Conservation (phyloP, 2,888 invertebrate genomes). For the Leptopilina syphax region DNA sequence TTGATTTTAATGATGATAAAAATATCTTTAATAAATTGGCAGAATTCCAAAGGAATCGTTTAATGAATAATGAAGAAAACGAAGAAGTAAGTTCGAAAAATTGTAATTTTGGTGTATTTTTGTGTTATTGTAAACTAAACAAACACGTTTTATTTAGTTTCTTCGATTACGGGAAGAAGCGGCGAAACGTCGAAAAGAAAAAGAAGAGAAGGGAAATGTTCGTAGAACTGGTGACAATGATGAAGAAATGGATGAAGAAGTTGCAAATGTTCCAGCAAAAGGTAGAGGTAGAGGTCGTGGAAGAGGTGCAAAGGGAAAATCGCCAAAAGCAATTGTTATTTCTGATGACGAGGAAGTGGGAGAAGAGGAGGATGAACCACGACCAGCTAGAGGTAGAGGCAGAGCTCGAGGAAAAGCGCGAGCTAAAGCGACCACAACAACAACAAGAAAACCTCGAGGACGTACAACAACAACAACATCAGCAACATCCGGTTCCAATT, state of each 20-base stretch:
- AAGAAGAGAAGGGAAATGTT: background rate
- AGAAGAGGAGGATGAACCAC: background rate
- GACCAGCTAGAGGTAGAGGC: background rate
- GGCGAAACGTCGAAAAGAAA: background rate
- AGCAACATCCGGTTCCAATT: background rate
- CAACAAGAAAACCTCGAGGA: background rate
- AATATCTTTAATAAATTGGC: slow-evolving; percentile 74
- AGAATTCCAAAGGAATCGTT: slow-evolving; percentile 75
- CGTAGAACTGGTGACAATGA: slow-evolving; percentile 14
- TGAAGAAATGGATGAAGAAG: slow-evolving; percentile 40
- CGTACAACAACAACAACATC: background rate
- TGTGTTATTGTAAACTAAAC: background rate
- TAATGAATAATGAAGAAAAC: slow-evolving; percentile 56
- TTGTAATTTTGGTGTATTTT: background rate
- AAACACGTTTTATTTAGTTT: slow-evolving; percentile 20
- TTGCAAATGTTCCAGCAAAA: slow-evolving; percentile 13
- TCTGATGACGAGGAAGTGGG: background rate
- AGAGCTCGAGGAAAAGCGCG: background rate
- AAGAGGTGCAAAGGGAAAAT: slow-evolving; percentile 45
- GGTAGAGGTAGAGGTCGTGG: slow-evolving; percentile 48
- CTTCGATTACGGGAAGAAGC: slow-evolving; percentile 17
- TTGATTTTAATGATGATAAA: slow-evolving; percentile 77
- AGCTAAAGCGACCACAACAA: background rate
- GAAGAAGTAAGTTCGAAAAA: slow-evolving; percentile 42
- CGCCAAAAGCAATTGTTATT: background rate